These are phyloP conservation scores for Himalopsyche japonica DNA, from an alignment of 2,888 invertebrate species.

Conservation along the genomic window DNA sequence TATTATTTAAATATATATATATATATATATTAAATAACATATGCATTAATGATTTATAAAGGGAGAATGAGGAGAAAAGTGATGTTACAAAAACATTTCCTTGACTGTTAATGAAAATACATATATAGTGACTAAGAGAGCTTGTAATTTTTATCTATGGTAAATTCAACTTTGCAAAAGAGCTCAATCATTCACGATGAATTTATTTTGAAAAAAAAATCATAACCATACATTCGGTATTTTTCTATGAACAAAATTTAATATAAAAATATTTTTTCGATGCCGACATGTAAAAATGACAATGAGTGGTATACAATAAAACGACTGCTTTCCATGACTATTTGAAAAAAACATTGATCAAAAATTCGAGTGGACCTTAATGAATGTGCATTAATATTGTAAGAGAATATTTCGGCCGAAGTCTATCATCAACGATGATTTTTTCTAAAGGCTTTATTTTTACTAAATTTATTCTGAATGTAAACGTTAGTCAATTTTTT, in stretches of 20 bases:
- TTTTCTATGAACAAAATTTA: too few species aligned
- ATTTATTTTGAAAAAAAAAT: too few species aligned
- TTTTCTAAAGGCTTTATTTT: too few species aligned
- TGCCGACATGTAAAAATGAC: neutral
- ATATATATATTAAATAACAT: neutral
- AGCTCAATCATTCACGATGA: too few species aligned
- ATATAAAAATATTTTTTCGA: neutral
- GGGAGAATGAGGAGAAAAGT: neutral
- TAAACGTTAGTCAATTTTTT: too few species aligned
- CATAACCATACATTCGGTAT: too few species aligned
- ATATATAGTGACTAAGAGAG: neutral
- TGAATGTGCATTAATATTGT: neutral
- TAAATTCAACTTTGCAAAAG: too few species aligned
- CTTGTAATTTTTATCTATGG: neutral
- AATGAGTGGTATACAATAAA: neutral
- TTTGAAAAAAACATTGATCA: neutral
- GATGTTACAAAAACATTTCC: neutral
- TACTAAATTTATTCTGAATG: too few species aligned
- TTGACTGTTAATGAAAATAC: neutral
- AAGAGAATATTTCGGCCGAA: neutral
- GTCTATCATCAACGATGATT: too few species aligned
- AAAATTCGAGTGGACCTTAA: neutral
- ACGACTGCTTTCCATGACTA: neutral
- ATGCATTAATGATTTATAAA: neutral
- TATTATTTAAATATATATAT: too few species aligned